Percentiles rank a stretch among this genome's conserved stretches.
These are phyloP conservation scores for Argopecten irradians DNA, from an alignment of 1,140 invertebrate species.

Conservation along the genomic window DNA sequence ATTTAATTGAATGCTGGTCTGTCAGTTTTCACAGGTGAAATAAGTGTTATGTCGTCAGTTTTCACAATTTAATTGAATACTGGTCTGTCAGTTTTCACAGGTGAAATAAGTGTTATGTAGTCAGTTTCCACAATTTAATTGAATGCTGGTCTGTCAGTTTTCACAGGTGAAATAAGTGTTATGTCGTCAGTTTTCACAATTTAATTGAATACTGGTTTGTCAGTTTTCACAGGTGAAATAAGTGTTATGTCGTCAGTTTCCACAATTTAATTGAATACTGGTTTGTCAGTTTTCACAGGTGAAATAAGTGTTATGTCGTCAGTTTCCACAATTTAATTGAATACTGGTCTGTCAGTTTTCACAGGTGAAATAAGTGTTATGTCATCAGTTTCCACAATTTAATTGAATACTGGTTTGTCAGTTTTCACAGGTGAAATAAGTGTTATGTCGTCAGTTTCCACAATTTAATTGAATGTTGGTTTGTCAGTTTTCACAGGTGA, in stretches of 20 bases:
- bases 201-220: not conserved
- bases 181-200: too few species aligned
- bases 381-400: too few species aligned
- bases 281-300: not conserved
- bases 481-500: not conserved
- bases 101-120: too few species aligned
- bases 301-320: too few species aligned
- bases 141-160: not conserved
- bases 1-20: not conserved
- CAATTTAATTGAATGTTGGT: not conserved
- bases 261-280: not conserved
- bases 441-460: too few species aligned
- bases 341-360: not conserved
- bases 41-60: too few species aligned
- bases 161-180: not conserved
- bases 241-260: too few species aligned
- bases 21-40: not conserved
- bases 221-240: not conserved
- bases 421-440: not conserved
- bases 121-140: not conserved
- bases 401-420: not conserved
- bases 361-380: too few species aligned
- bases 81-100: not conserved
- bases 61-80: not conserved
- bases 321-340: not conserved